These are phyloP conservation scores for Mantis religiosa DNA, from an alignment of 2,888 invertebrate species.

Conservation along the genomic window DNA sequence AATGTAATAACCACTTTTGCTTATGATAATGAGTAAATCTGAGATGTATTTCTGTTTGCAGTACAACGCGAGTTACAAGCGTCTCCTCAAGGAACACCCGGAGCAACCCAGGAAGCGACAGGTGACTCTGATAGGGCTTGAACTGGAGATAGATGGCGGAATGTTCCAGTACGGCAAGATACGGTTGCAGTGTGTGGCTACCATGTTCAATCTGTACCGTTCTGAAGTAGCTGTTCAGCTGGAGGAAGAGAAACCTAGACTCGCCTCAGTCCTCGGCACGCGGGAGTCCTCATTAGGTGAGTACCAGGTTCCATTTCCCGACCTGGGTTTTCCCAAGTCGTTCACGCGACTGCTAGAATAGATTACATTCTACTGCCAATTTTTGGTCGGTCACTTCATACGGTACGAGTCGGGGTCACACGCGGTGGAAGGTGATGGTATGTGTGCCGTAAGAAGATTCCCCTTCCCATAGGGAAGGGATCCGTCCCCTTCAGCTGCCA, in stretches of 20 bases:
- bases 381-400: no score
- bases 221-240: constrained; percentile 59
- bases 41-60: constrained; percentile 33
- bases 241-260: constrained; percentile 70
- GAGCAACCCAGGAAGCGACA: constrained; percentile 32
- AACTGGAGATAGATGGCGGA: constrained; percentile 59
- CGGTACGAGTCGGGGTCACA: no score
- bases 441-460: no score
- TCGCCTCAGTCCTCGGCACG: constrained; percentile 70
- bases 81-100: constrained; percentile 23
- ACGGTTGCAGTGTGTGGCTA: constrained; percentile 62
- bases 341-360: no score
- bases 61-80: constrained; percentile 42
- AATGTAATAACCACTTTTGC: no score
- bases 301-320: constrained; percentile 31
- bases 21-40: no score
- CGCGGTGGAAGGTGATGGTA: no score
- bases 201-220: constrained; percentile 63
- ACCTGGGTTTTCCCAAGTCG: no score
- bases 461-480: no score
- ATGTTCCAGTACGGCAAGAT: constrained; percentile 63
- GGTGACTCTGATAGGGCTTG: constrained; percentile 52
- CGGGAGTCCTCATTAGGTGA: constrained; percentile 58
- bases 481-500: no score
- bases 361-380: no score